Evolutionary conservation across 2,113 vertebrate genomes (phyloP), one percentile per base, ranked within the genome.

Genomic region (Elanoides forficatus): DNA sequence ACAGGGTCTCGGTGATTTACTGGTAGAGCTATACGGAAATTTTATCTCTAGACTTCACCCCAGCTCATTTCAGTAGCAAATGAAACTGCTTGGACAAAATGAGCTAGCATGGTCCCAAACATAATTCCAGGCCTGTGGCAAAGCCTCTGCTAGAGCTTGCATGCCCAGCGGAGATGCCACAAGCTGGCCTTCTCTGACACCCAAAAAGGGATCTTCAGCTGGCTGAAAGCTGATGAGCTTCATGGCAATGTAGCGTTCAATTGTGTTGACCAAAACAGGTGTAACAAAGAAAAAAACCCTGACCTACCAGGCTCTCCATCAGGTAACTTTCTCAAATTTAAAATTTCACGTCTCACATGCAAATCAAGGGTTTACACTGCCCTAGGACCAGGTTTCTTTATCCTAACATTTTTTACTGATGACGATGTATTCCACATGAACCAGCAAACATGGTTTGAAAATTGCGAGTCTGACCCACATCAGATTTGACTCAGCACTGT

Each of bases 241-340:
- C 55, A 3, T 0, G 17, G 70, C n/a, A 43, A 10, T 5, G 34
- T 12, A 20, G 52, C 9, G 50, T 26, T 40, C 19, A 48, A 26
- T 2, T 79, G 82, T 81, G n/a, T 0, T 75, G 80, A 71, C 16
- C 82, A 72, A 27, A 75, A 32, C 30, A n/a, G 36, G 26, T 27
- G 32, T 10, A 45, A 38, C 40, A 88, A 25, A 62, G 22, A 73
- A 43, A 7, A 55, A 26, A 7, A 0, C 13, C 15, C 63, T 50
- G 60, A n/a, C 25, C 55, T 76, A 40, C 32, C n/a, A 26, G 34
- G 63, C 18, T 88, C 29, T 74, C 63, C 3, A 5, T 36, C 68
- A 59, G 29, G 10, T 12, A 72, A 72, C 36, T 34, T 74, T 7
- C 47, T 56, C 43, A 81, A 21, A 86, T 84, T 21, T 26, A 52